A percentile compares a stretch with the other conserved stretches of the same genome.
These are phyloP conservation scores for Drosophila trapezifrons DNA, from an alignment of 1,140 invertebrate species.

Conservation along the genomic window DNA sequence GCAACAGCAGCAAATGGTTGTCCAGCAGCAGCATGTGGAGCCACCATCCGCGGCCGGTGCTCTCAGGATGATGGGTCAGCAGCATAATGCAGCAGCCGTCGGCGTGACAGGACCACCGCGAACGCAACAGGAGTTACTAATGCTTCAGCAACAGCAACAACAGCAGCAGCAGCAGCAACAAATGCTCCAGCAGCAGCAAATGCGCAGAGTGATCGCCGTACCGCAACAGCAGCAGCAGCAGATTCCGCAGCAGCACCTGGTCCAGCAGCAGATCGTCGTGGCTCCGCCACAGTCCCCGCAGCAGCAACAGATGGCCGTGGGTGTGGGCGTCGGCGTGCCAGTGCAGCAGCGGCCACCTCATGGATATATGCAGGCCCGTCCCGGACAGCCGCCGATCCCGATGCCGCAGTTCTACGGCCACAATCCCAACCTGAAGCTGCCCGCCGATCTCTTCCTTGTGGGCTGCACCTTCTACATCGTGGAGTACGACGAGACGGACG, in stretches of 20 bases:
- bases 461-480: slow-evolving; percentile 96
- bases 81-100: slow-evolving; percentile 88
- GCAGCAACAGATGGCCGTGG: slow-evolving; percentile 55
- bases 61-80: slow-evolving; percentile 91
- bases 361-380: slow-evolving; percentile 72
- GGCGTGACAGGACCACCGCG: slow-evolving; percentile 57
- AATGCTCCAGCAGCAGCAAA: slow-evolving; percentile 71
- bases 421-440: slow-evolving; percentile 93
- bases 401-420: slow-evolving; percentile 92
- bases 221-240: slow-evolving; percentile 80
- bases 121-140: slow-evolving; percentile 71
- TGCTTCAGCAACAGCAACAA: slow-evolving; percentile 77
- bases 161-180: slow-evolving; percentile 69
- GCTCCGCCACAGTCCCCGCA: slow-evolving; percentile 43
- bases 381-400: slow-evolving; percentile 81
- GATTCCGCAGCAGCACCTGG: slow-evolving; percentile 61
- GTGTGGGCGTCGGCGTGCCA: slow-evolving; percentile 58
- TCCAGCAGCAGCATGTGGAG: slow-evolving; percentile 74
- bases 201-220: slow-evolving; percentile 85
- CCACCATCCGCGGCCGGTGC: slow-evolving; percentile 90
- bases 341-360: slow-evolving; percentile 61
- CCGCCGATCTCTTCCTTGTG: slow-evolving; percentile 93
- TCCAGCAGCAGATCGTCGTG: slow-evolving; percentile 78
- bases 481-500: slow-evolving; percentile 86
- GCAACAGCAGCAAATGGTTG: slow-evolving; percentile 71